Conservation (phyloP, 1,140 invertebrate species). For the Solen grandis region DNA sequence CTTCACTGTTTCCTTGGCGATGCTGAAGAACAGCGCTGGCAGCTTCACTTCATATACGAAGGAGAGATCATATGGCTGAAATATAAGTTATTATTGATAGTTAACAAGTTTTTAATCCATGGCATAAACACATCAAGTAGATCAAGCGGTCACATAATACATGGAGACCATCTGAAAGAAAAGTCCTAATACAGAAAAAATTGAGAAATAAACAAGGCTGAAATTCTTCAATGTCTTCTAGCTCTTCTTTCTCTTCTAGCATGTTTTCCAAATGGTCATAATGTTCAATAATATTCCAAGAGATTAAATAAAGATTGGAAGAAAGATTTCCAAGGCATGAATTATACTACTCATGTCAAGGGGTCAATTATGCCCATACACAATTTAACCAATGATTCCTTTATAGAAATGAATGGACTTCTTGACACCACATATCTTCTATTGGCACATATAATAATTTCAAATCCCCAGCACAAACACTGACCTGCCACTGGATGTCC, state of each 20-base stretch:
- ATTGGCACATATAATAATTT: too few species aligned
- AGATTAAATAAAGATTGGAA: too few species aligned
- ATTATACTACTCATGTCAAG: too few species aligned
- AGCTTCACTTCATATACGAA: constrained; percentile 76
- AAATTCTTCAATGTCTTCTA: neutral
- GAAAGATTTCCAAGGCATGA: too few species aligned
- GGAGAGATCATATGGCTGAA: constrained; percentile 75
- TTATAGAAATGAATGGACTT: too few species aligned
- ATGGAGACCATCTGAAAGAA: neutral
- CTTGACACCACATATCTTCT: too few species aligned
- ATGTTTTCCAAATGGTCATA: too few species aligned
- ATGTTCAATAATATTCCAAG: too few species aligned
- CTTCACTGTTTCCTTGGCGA: constrained; percentile 78
- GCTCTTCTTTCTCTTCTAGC: neutral
- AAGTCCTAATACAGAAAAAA: too few species aligned
- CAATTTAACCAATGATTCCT: too few species aligned
- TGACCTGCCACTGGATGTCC: constrained; percentile 79
- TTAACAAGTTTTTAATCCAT: neutral
- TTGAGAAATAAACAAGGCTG: neutral
- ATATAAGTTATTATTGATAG: neutral
- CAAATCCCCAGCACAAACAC: too few species aligned
- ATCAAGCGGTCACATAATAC: neutral
- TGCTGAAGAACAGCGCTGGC: constrained; percentile 71
- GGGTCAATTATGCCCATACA: too few species aligned
- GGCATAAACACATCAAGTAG: neutral